Evolutionary conservation across 2,797 vertebrate species (phyloP), one percentile per base, ranked within the genome.

Genomic region (Percopsis omiscomaycus): DNA sequence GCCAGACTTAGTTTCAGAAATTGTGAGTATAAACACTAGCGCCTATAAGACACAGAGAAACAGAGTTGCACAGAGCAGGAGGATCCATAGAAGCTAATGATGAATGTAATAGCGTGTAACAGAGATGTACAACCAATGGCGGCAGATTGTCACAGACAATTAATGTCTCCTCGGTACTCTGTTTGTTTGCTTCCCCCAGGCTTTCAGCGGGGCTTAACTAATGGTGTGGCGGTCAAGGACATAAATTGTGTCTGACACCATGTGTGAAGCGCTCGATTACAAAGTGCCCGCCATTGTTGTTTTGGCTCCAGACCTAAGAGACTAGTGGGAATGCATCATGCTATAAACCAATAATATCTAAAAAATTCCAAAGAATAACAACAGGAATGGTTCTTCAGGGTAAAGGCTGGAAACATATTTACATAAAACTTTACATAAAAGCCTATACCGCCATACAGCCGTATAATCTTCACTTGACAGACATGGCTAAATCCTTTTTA

Each of bases 171-270:
- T 30, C 76, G 52, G 55, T 73, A 61, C 75, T 72, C 75, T 86
- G 89, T 92, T 91, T 92, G 89, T 92, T 91, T 92, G 57, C 86
- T 47, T 90, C 85, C 92, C 86, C 72, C 0, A 63, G 1, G 86
- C 87, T 85, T 86, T 45, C 6, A 60, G 72, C 74, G 82, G 87
- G 57, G 87, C 89, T 93, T 94, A 93, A 94, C 93, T 95, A 94
- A 95, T 83, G 84, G 89, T 92, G 90, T 79, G 79, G 64, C 82
- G 84, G 81, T 85, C 88, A 86, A 61, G 78, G 90, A 92, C 86
- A 86, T 92, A 88, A 92, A 93, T 93, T 89, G 90, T 81, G 69
- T 92, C 88, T 93, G 94, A 93, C 87, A 69, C 64, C 63, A 84
- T 87, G 89, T 90, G 93, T 92, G 90, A 94, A 92, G 92, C 80